Evolutionary conservation across 1,140 invertebrate species (phyloP).

Genomic region (Drosophila azteca): DNA sequence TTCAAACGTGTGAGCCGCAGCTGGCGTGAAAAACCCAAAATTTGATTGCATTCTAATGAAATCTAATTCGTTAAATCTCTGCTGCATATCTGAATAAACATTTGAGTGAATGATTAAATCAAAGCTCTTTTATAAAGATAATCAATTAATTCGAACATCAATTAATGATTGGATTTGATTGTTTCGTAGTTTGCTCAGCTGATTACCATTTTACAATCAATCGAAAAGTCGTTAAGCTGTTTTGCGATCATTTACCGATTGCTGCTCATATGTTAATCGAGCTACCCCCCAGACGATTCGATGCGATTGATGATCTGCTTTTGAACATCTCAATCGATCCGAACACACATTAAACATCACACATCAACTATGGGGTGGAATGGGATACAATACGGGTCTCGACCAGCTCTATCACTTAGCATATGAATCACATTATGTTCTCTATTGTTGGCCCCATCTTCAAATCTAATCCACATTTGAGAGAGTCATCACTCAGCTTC

Average conservation of each 20-base stretch:
- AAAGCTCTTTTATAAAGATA: neutral
- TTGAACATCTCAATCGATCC: constrained; percentile 53
- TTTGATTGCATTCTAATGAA: no score
- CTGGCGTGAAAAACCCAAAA: no score
- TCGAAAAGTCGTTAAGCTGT: constrained; percentile 37
- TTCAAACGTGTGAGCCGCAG: no score
- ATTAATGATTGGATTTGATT: constrained; percentile 11
- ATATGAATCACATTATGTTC: constrained; percentile 59
- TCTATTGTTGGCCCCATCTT: constrained; percentile 26
- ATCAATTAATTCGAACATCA: constrained; percentile 21
- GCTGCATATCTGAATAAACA: no score
- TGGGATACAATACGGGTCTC: no score
- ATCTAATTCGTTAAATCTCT: no score
- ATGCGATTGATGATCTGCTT: constrained; percentile 41
- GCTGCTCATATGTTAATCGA: constrained; percentile 13
- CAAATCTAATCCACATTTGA: constrained; percentile 22
- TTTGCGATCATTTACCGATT: constrained; percentile 43
- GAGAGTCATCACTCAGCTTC: constrained; percentile 12
- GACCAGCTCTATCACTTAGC: constrained; percentile 39
- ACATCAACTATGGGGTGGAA: constrained; percentile 20
- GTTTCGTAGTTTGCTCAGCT: constrained; percentile 6
- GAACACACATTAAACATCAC: constrained; percentile 6
- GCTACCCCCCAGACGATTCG: constrained; percentile 11
- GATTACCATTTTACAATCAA: constrained; percentile 47
- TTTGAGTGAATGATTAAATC: neutral